Evolutionary conservation across 2,888 invertebrate species (phyloP).

Genomic region (Lypha dubia): DNA sequence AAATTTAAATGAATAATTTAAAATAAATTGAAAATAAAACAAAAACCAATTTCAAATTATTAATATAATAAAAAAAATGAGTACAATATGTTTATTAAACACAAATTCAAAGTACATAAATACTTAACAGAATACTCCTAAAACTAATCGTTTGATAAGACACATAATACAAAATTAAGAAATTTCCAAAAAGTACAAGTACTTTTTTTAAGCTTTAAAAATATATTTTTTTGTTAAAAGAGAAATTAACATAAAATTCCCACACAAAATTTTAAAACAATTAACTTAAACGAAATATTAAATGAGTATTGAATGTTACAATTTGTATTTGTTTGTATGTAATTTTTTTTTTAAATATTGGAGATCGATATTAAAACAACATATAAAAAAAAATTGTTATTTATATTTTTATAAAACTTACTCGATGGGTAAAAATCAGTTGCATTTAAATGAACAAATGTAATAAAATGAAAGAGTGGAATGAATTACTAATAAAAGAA

Average conservation of each 20-base stretch:
- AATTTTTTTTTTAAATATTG: not conserved
- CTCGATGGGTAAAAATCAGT: not conserved
- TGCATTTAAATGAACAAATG: not conserved
- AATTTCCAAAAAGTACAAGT: conserved; percentile 6
- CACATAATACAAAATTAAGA: conserved; percentile 39
- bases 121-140: not conserved
- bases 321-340: conserved; percentile 5
- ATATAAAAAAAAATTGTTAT: conserved; percentile 22
- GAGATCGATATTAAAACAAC: conserved; percentile 21
- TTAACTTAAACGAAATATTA: not conserved
- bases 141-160: conserved; percentile 19
- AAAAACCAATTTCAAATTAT: conserved; percentile 13
- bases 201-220: conserved; percentile 4
- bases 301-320: conserved; percentile 31
- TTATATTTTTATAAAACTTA: conserved; percentile 2
- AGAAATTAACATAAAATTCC: conserved; percentile 21
- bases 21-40: conserved; percentile 12
- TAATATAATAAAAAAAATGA: conserved; percentile 38
- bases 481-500: conserved; percentile 6
- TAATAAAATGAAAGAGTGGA: not conserved
- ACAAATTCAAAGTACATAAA: conserved; percentile 22
- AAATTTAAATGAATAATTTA: not conserved
- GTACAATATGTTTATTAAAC: conserved; percentile 49
- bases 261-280: conserved; percentile 20
- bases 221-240: conserved; percentile 14